Percentiles rank a stretch among this genome's conserved stretches.
Conservation (phyloP, 30 jellyfish, hydroid and myxozoan genomes). For the Chironex yamaguchii region DNA sequence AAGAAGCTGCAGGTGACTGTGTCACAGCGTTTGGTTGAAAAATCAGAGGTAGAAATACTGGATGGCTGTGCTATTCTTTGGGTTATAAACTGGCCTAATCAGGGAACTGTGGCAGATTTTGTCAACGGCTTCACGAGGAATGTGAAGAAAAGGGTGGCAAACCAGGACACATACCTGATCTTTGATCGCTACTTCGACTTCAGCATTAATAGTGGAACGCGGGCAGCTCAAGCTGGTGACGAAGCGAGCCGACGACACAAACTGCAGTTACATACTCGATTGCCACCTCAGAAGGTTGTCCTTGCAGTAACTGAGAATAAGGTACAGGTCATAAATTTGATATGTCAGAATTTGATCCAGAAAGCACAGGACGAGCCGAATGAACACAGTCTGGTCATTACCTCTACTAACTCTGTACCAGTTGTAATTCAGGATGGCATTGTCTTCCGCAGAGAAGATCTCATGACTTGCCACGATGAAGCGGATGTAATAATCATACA, state of each 20-base stretch:
- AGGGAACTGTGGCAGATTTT: conserved; percentile 1
- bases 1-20: conserved; percentile 6
- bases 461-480: conserved; percentile 14
- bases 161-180: conserved; percentile 1
- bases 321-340: conserved; percentile 9
- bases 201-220: conserved; percentile 6
- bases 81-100: conserved; percentile 24
- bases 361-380: neutral
- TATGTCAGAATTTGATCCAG: neutral
- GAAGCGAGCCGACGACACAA: conserved; percentile 34
- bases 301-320: conserved; percentile 12
- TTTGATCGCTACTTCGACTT: conserved; percentile 19
- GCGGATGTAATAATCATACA: conserved; percentile 1
- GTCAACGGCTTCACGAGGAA: conserved; percentile 1
- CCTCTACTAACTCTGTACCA: conserved; percentile 7
- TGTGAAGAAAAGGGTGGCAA: neutral
- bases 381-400: neutral
- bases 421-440: neutral
- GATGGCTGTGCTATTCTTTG: conserved; percentile 33
- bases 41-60: neutral
- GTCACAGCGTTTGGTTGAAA: neutral
- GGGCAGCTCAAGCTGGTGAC: neutral
- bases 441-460: conserved; percentile 6
- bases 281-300: conserved; percentile 16
- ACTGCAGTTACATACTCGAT: conserved; percentile 3